phyloP scores from a whole-genome alignment of 2,888 invertebrate species.

The Pharmacophagus antenor region DNA sequence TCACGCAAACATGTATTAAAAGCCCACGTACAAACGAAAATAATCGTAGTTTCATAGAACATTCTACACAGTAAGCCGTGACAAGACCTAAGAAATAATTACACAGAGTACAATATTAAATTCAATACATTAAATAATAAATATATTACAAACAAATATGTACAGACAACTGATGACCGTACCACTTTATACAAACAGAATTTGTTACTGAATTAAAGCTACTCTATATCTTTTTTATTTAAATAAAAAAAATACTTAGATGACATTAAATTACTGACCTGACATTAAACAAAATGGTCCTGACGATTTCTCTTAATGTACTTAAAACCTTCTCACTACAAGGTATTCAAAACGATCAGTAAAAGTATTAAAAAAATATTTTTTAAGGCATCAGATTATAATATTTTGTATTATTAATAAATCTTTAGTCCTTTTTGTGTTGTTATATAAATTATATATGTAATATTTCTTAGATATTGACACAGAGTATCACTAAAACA shows the following conservation, averaged over 20 bases:
- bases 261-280: too few species aligned
- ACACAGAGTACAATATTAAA: background rate
- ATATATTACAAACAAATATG: background rate
- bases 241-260: background rate
- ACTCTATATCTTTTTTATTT: background rate
- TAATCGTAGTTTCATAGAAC: background rate
- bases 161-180: background rate
- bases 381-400: too few species aligned
- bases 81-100: background rate
- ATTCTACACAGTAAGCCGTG: background rate
- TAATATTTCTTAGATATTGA: background rate
- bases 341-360: too few species aligned
- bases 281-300: too few species aligned
- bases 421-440: too few species aligned
- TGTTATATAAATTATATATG: background rate
- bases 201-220: background rate
- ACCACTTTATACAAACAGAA: background rate
- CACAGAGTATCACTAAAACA: background rate
- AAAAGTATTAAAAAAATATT: too few species aligned
- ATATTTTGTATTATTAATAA: too few species aligned
- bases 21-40: background rate
- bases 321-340: too few species aligned
- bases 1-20: constrained; percentile 1
- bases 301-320: too few species aligned
- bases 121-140: background rate